These are phyloP conservation scores for Gymnogyps californianus DNA, from an alignment of 2,113 vertebrate genomes.

Conservation along the genomic window DNA sequence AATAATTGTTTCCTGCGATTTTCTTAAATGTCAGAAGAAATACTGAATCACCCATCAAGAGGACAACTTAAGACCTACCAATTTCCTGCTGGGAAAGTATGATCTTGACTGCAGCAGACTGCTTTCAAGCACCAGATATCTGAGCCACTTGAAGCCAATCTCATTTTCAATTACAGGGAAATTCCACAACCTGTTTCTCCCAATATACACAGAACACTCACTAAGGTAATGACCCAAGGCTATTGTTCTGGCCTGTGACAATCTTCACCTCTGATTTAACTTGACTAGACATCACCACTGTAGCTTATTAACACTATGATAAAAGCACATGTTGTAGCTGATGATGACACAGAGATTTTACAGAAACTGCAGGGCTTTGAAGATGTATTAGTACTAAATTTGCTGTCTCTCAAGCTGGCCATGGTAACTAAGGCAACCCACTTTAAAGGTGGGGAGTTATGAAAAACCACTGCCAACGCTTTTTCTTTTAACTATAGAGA, in stretches of 20 bases:
- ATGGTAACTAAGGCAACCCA: conserved; percentile 53
- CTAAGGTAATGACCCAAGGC: not conserved
- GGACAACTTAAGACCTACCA: not conserved
- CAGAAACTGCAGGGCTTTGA: conserved; percentile 23
- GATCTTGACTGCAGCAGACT: not conserved
- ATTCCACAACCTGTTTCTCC: not conserved
- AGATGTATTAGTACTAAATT: conserved; percentile 46
- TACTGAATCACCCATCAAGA: not conserved
- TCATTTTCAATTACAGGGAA: not conserved
- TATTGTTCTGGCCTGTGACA: not conserved
- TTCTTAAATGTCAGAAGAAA: not conserved
- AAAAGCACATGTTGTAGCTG: not conserved
- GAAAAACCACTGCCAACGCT: conserved; percentile 25
- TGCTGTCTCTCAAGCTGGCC: conserved; percentile 43
- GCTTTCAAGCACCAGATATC: not conserved
- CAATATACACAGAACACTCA: not conserved
- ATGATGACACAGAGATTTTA: not conserved
- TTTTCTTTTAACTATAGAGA: not conserved
- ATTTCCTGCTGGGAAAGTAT: not conserved
- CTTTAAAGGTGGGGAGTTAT: conserved; percentile 29
- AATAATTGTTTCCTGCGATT: not conserved
- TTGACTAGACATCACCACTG: not conserved
- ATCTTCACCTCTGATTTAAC: not conserved
- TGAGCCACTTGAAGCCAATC: not conserved
- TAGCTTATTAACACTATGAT: not conserved